Base-by-base conservation (phyloP, 1,140 invertebrate genomes). In the Drosophila rufa region DNA sequence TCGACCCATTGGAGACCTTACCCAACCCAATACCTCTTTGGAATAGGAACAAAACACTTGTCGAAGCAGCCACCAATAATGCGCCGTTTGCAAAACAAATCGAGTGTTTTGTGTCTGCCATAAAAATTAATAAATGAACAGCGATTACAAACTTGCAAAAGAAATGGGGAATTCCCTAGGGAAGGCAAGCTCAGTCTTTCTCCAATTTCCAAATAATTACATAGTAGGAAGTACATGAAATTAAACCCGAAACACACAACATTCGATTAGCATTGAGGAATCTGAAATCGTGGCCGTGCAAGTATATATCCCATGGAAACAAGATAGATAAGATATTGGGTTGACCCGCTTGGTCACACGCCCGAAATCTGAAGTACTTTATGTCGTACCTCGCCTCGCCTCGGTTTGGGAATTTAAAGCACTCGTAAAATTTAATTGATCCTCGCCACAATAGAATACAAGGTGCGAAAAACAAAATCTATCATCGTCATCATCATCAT, bases 371-470 rank as follows among this genome's bases (percentile, higher is more conserved):
- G 45, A 33, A 56, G 80, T 60, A 46, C 65, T 61, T 64, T 46
- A 55, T 68, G 62, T 77, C 60, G 64, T 59, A 57, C 57, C 33
- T 22, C 8, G 64, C 47, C 56, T 36, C 9, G 33, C 33, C 33
- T 36, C 33, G 33, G 3, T 9, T 36, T 57, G 47, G 70, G 67
- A 80, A 84, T 74, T 78, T 70, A 75, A 57, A 70, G 48, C 48
- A 36, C 43, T 78, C 75, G 48, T 85, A 85, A 84, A 80, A 53
- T 47, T 75, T 85, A 85, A 82, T 85, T 68, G 78, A 73, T 45
- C 47, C n/a, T 9, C 50, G 47, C 11, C 15, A 25, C 19, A 62
- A 56, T 50, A 60, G 36, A 30, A 66, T 25, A 45, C 8, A 60
- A 65, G 48, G 6, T 73, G 51, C 56, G 33, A 47, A 67, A 53